Evolutionary conservation across 1,140 invertebrate genomes (phyloP).

Genomic region (Tetraneura akinire): DNA sequence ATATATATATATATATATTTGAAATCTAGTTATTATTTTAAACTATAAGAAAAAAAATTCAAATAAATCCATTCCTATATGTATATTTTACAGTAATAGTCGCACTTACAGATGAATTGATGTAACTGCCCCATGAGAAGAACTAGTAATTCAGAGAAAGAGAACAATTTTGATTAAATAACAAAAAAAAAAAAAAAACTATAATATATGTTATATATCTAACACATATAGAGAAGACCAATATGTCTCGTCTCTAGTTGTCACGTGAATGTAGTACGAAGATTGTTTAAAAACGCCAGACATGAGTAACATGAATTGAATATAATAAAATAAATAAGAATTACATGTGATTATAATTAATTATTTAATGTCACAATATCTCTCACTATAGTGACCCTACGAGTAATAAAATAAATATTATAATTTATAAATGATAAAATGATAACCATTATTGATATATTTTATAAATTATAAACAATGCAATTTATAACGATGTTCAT

Average conservation of each 20-base stretch:
- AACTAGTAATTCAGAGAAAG: no score
- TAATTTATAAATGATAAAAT: neutral
- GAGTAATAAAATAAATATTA: no score
- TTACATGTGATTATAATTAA: neutral
- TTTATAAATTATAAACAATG: neutral
- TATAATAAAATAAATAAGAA: neutral
- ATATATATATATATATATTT: no score
- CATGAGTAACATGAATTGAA: neutral
- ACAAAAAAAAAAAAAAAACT: no score
- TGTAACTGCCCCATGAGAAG: neutral
- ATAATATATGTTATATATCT: no score
- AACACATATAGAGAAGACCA: no score
- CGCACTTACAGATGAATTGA: neutral
- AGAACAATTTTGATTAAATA: no score
- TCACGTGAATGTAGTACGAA: neutral
- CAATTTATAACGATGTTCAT: no score
- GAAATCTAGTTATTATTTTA: no score
- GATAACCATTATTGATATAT: neutral
- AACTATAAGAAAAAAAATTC: no score
- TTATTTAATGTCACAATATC: neutral
- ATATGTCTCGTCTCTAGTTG: neutral
- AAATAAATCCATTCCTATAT: no score
- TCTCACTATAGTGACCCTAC: neutral
- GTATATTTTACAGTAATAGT: neutral
- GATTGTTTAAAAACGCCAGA: neutral